These are phyloP conservation scores for Amiota communis DNA, from an alignment of 2,888 invertebrate species.

Conservation along the genomic window DNA sequence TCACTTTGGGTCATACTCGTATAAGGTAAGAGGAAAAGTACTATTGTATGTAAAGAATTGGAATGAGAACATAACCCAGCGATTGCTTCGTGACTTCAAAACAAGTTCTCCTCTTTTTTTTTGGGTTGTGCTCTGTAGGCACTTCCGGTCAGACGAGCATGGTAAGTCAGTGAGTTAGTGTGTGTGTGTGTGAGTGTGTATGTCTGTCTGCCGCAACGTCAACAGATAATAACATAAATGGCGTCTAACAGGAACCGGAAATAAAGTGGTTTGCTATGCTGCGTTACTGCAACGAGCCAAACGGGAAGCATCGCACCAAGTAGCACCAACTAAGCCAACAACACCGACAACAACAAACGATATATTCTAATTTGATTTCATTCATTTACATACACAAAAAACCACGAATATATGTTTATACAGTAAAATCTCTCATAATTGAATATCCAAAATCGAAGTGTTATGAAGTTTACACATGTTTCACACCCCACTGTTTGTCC, in stretches of 20 bases:
- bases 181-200: neutral
- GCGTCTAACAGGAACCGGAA: constrained; percentile 27
- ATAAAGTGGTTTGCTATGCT: constrained; percentile 32
- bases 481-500: no score
- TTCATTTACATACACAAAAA: neutral
- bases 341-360: constrained; percentile 1
- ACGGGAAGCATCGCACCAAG: no score
- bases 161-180: neutral
- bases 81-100: no score
- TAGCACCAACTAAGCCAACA: no score
- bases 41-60: constrained; percentile 6
- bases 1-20: no score
- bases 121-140: constrained; percentile 14
- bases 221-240: constrained; percentile 31
- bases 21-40: no score
- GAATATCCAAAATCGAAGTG: no score
- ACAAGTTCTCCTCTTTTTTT: neutral
- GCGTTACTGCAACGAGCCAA: neutral
- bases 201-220: constrained; percentile 3
- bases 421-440: no score
- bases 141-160: constrained; percentile 8
- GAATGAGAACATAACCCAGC: constrained; percentile 16
- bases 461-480: no score
- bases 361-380: constrained; percentile 27
- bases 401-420: no score